Evolutionary conservation across 2,113 vertebrate species (phyloP).

Genomic region (Indicator maculatus): DNA sequence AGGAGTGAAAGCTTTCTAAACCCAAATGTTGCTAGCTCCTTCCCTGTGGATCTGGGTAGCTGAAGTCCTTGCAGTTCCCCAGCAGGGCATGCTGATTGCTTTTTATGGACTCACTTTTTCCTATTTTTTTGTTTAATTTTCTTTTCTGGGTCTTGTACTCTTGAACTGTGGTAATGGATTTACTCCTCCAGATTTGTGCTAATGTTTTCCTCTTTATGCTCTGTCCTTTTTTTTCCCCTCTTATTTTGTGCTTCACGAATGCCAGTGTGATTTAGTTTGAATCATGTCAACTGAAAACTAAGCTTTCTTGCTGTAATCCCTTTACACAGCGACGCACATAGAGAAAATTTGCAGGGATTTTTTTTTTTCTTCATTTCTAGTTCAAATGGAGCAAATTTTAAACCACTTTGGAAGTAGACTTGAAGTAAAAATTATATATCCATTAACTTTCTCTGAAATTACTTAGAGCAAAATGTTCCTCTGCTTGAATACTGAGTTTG

Average conservation of each 20-base stretch:
- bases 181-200: background rate
- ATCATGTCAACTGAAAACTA: background rate
- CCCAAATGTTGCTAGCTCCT: background rate
- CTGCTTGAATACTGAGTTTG: background rate
- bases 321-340: background rate
- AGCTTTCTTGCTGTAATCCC: background rate
- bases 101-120: background rate
- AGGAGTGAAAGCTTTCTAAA: background rate
- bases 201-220: background rate
- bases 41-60: rapidly evolving
- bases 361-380: background rate
- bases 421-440: background rate
- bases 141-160: background rate
- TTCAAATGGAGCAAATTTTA: background rate
- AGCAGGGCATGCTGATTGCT: background rate
- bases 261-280: background rate
- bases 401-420: background rate
- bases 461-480: background rate
- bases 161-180: background rate
- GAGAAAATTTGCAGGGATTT: background rate
- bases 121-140: background rate
- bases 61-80: background rate
- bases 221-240: background rate
- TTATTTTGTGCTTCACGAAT: background rate
- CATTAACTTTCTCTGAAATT: background rate